Conservation (phyloP, 2,888 invertebrate species). For the Chrysolina oricalcia region DNA sequence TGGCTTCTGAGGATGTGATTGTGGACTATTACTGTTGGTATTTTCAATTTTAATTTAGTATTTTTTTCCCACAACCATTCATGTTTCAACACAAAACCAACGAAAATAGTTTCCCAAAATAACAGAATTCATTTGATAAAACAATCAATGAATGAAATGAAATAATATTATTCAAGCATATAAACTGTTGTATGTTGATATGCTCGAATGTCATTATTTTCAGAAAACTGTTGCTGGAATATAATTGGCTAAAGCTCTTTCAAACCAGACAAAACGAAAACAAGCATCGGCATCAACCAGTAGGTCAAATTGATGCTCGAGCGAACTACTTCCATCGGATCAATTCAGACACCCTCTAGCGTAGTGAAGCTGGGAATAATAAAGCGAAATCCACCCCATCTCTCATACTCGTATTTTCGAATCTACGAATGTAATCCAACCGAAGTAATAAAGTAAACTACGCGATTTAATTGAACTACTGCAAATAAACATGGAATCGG, state of each 20-base stretch:
- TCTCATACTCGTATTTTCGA: conserved; percentile 6
- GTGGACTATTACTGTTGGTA: no score
- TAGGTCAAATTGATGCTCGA: not conserved
- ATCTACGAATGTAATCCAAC: conserved; percentile 30
- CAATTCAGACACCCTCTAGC: not conserved
- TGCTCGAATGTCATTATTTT: not conserved
- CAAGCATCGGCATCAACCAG: not conserved
- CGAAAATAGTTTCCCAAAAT: no score
- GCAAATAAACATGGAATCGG: conserved; percentile 39
- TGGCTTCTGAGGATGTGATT: no score
- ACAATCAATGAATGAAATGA: no score
- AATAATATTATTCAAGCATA: no score
- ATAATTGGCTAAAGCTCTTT: not conserved
- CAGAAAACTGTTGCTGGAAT: not conserved
- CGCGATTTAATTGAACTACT: conserved; percentile 36
- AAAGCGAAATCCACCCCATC: not conserved
- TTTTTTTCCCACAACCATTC: no score
- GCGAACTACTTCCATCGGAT: not conserved
- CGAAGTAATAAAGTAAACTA: conserved; percentile 37
- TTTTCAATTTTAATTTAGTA: no score
- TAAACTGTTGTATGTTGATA: no score
- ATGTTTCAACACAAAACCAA: no score
- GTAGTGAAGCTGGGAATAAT: not conserved
- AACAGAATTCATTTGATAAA: no score
- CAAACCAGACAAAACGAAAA: not conserved